phyloP scores from a whole-genome alignment of 2,888 invertebrate species.

The Serripes groenlandicus region DNA sequence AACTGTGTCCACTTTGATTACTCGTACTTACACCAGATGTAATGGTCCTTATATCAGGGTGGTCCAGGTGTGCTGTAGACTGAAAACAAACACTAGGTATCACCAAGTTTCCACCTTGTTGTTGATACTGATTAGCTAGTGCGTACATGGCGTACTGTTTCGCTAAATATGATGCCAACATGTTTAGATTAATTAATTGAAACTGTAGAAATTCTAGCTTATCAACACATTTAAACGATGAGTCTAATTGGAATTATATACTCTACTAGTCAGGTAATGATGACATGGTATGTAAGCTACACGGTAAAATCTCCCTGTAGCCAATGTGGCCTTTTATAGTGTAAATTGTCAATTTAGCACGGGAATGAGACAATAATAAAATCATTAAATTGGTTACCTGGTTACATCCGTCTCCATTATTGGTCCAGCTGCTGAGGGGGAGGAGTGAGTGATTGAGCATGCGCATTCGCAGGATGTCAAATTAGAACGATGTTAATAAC shows the following conservation, averaged over 20 bases:
- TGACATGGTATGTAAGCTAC: too few relatives aligned
- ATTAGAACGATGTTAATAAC: too few relatives aligned
- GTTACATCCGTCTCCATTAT: not conserved
- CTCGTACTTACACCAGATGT: not conserved
- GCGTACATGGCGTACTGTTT: conserved; percentile 58
- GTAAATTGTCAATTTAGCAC: too few relatives aligned
- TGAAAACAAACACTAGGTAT: conserved; percentile 30
- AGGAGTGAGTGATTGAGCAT: not conserved
- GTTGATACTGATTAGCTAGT: conserved; percentile 41
- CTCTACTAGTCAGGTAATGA: too few relatives aligned
- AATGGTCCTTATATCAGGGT: not conserved
- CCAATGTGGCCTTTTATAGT: too few relatives aligned
- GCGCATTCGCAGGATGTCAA: too few relatives aligned
- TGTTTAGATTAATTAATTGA: conserved; percentile 23
- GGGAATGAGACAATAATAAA: conserved; percentile 30
- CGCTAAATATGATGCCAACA: conserved; percentile 57
- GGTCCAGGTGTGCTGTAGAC: not conserved
- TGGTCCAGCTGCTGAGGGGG: not conserved
- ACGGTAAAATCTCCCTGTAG: too few relatives aligned
- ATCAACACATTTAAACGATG: not conserved
- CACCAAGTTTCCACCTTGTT: conserved; percentile 11
- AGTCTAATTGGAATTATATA: not conserved
- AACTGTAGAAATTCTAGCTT: not conserved
- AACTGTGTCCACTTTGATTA: not conserved
- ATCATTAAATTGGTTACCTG: conserved; percentile 40